Evolutionary conservation across 2,888 invertebrate genomes (phyloP).

Genomic region (Lasioglossum lativentre): DNA sequence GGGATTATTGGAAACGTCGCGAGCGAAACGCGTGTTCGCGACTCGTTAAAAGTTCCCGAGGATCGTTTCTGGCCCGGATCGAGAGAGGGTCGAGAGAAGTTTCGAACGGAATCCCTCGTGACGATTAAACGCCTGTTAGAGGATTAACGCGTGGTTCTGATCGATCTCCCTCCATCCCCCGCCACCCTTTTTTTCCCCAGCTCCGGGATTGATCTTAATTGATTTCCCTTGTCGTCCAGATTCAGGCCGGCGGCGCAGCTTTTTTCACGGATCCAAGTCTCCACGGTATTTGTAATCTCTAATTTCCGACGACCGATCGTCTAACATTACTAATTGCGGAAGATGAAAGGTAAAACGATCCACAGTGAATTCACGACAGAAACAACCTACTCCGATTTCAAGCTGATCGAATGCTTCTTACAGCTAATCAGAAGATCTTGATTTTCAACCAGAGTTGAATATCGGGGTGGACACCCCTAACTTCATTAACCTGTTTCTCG

Average conservation of each 20-base stretch:
- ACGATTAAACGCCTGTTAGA: slow-evolving; percentile 52
- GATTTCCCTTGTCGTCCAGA: slow-evolving; percentile 43
- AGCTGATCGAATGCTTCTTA: not conserved
- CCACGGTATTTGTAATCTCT: slow-evolving; percentile 4
- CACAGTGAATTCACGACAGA: not conserved
- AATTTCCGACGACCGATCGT: not conserved
- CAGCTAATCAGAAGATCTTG: no score
- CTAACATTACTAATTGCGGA: not conserved
- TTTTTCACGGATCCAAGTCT: not conserved
- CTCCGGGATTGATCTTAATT: slow-evolving; percentile 44
- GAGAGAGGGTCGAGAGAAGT: slow-evolving; percentile 68
- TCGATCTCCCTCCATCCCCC: not conserved
- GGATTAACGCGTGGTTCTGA: slow-evolving; percentile 44
- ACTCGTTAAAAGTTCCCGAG: slow-evolving; percentile 68
- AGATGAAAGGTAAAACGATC: not conserved
- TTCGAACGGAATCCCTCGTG: slow-evolving; percentile 35
- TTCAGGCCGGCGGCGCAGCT: not conserved
- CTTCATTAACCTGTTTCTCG: not conserved
- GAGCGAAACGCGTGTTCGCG: slow-evolving; percentile 44
- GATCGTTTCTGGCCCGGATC: slow-evolving; percentile 40
- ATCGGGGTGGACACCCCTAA: not conserved
- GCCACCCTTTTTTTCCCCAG: slow-evolving; percentile 10
- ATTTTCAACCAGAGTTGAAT: not conserved
- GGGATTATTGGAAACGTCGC: slow-evolving; percentile 60
- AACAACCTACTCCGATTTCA: not conserved